Percentiles rank a stretch among this genome's conserved stretches.
Evolutionary conservation across 2,113 vertebrate genomes (phyloP).

Genomic region (Lates calcarifer): DNA sequence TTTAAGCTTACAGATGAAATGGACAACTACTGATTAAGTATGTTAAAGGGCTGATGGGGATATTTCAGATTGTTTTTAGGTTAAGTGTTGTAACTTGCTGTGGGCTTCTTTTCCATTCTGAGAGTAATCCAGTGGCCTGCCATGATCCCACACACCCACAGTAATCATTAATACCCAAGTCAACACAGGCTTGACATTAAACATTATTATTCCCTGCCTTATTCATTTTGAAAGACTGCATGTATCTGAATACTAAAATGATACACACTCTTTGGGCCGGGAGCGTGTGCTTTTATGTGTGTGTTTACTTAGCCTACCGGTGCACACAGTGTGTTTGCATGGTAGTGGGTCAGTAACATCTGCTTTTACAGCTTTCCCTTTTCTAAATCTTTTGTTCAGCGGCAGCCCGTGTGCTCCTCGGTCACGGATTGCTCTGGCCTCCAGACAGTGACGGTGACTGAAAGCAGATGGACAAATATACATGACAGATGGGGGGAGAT

Average conservation of each 20-base stretch:
- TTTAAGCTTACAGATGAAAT: neutral
- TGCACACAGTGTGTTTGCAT: constrained; percentile 13
- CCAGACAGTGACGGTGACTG: constrained; percentile 16
- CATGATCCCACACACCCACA: constrained; percentile 10
- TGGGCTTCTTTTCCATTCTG: neutral
- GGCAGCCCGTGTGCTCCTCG: neutral
- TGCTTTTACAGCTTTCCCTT: constrained; percentile 8
- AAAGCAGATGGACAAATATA: constrained; percentile 36
- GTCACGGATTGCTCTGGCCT: neutral
- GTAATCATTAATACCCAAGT: constrained; percentile 24
- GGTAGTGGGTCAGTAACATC: constrained; percentile 6
- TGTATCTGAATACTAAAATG: neutral
- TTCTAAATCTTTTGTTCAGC: constrained; percentile 32
- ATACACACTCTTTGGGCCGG: neutral
- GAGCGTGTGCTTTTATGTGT: neutral
- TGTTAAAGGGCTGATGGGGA: neutral
- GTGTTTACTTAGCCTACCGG: constrained; percentile 32
- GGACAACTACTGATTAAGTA: neutral
- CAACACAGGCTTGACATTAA: constrained; percentile 1
- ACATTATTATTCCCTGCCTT: constrained; percentile 20
- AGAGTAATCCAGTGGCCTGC: neutral
- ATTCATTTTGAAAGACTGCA: constrained; percentile 23
- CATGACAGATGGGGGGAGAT: constrained; percentile 1
- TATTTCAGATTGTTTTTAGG: neutral
- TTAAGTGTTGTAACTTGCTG: neutral